phyloP scores from a whole-genome alignment of 2,888 invertebrate genomes.

The Zelleria hepariella region DNA sequence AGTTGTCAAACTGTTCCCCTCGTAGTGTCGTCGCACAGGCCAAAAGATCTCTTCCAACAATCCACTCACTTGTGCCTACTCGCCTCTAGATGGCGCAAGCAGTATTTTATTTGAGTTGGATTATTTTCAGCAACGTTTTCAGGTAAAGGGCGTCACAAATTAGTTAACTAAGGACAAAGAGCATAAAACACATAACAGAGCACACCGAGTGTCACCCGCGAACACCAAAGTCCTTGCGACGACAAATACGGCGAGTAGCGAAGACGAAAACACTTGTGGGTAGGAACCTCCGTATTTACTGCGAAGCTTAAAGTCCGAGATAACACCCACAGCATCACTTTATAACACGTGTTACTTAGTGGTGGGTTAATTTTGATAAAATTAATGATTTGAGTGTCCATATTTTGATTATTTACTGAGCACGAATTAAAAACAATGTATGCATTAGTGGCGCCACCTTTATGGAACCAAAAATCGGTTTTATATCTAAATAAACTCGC shows the following conservation, averaged over 20 bases:
- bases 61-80: too few species aligned
- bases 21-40: too few species aligned
- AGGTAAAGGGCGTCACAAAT: too few species aligned
- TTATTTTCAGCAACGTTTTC: too few species aligned
- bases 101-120: too few species aligned
- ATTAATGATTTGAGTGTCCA: background rate
- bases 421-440: background rate
- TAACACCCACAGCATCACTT: background rate
- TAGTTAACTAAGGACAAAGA: background rate
- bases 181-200: background rate
- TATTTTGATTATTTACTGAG: background rate
- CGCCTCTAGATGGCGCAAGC: too few species aligned
- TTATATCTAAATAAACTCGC: conserved; percentile 11
- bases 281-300: background rate
- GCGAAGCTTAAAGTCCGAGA: background rate
- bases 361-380: background rate
- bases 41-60: too few species aligned
- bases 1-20: too few species aligned
- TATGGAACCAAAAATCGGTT: conserved; percentile 13
- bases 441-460: conserved; percentile 7
- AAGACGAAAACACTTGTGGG: background rate
- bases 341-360: background rate
- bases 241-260: background rate
- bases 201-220: background rate
- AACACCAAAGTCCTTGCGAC: background rate